These are phyloP conservation scores for Podabrus alpinus DNA, from an alignment of 2,888 invertebrate species.

Conservation along the genomic window DNA sequence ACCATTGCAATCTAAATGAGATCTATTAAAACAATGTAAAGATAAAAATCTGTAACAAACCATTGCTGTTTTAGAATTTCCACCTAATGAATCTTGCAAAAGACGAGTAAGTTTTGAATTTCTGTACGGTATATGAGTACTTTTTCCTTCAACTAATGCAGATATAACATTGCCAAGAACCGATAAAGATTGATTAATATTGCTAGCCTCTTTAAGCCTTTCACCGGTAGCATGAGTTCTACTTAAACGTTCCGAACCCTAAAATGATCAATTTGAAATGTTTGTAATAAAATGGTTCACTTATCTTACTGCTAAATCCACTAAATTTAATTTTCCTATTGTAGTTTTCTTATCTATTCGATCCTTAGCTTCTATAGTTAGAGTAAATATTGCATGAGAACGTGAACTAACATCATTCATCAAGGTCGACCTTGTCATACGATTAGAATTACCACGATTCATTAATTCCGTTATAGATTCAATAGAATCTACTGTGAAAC, in stretches of 20 bases:
- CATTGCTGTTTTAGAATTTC: constrained; percentile 95
- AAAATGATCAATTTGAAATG: constrained; percentile 20
- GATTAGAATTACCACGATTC: constrained; percentile 94
- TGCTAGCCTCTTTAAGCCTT: constrained; percentile 93
- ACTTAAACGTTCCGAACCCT: constrained; percentile 97
- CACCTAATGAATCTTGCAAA: constrained; percentile 95
- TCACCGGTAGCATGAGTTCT: constrained; percentile 95
- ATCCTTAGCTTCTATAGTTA: constrained; percentile 95
- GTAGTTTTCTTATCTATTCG: constrained; percentile 82
- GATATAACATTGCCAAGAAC: constrained; percentile 98
- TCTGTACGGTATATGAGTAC: constrained; percentile 95
- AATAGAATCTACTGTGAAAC: constrained; percentile 87
- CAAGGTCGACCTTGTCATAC: constrained; percentile 88
- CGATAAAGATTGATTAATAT: constrained; percentile 96
- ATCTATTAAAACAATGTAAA: neutral
- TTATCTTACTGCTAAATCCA: constrained; percentile 88
- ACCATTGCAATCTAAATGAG: constrained; percentile 84
- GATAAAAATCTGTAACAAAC: constrained; percentile 54
- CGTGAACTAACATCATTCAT: constrained; percentile 97
- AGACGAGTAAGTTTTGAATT: constrained; percentile 95
- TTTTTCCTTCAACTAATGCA: constrained; percentile 95
- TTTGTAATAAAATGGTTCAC: constrained; percentile 44
- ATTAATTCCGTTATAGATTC: constrained; percentile 53
- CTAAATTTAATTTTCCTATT: constrained; percentile 95
- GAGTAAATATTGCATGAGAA: constrained; percentile 97